Conservation (phyloP, 2,797 vertebrate genomes). For the Phoebastria nigripes region DNA sequence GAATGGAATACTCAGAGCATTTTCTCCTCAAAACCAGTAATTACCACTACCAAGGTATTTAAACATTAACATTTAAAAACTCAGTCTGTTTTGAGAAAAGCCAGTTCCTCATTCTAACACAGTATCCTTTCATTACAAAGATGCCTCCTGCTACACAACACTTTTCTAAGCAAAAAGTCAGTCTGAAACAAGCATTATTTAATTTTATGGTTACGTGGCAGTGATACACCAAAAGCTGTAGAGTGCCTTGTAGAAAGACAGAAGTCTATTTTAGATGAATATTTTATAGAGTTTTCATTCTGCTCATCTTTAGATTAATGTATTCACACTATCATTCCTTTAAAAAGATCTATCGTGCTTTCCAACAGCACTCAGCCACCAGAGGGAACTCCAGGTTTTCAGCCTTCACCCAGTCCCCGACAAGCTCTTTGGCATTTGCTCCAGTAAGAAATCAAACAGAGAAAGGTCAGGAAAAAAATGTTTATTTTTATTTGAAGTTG, state of each 20-base stretch:
- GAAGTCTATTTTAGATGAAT: background rate
- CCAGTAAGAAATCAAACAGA: background rate
- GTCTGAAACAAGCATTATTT: background rate
- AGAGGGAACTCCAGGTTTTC: conserved; percentile 33
- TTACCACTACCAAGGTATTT: background rate
- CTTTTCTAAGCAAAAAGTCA: background rate
- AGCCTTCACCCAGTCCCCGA: background rate
- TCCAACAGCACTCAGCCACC: background rate
- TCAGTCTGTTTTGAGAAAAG: background rate
- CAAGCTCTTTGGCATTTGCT: background rate
- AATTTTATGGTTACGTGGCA: background rate
- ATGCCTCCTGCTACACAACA: background rate
- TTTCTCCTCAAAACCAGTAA: background rate
- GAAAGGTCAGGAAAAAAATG: background rate
- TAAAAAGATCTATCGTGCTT: background rate
- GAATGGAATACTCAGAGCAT: background rate
- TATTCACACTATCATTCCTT: background rate
- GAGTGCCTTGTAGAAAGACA: background rate
- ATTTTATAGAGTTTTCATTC: background rate
- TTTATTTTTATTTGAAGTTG: background rate
- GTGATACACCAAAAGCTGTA: background rate
- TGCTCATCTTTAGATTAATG: background rate
- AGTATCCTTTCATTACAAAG: too few relatives aligned
- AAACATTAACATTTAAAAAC: background rate
- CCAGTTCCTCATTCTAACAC: background rate